Evolutionary conservation across 2,113 vertebrate species (phyloP).

Genomic region (Lipophrys pholis): DNA sequence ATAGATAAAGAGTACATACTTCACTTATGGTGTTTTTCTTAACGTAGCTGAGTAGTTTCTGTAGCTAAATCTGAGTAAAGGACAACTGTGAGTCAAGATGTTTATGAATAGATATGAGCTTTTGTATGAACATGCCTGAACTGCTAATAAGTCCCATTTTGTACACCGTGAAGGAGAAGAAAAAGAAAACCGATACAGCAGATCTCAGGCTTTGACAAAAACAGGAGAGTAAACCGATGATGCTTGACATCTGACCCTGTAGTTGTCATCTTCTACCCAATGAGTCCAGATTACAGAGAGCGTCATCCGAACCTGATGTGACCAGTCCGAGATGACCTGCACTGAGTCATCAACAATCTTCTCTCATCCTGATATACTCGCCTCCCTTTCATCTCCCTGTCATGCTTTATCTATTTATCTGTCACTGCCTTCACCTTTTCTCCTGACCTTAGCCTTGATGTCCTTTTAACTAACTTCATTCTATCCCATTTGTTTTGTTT

Average conservation of each 20-base stretch:
- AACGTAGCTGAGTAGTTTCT: too few species aligned
- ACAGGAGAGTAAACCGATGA: not conserved
- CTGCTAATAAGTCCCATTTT: not conserved
- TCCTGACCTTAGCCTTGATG: conserved; percentile 40
- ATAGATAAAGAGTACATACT: too few species aligned
- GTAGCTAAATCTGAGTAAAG: too few species aligned
- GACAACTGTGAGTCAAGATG: too few species aligned
- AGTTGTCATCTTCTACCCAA: conserved; percentile 15
- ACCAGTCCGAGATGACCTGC: conserved; percentile 23
- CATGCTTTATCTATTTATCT: conserved; percentile 47
- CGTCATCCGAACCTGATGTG: conserved; percentile 30
- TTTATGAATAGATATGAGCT: too few species aligned
- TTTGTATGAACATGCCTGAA: not conserved
- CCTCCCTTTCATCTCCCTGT: conserved; percentile 30
- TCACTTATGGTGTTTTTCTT: too few species aligned
- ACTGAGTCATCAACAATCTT: conserved; percentile 10
- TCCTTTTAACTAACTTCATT: conserved; percentile 35
- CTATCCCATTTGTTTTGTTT: conserved; percentile 23
- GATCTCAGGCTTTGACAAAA: not conserved
- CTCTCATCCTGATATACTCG: conserved; percentile 13
- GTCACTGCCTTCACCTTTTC: conserved; percentile 49
- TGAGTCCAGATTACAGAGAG: conserved; percentile 32
- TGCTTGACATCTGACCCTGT: conserved; percentile 33
- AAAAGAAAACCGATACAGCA: not conserved
- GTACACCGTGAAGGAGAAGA: not conserved